phyloP scores from a whole-genome alignment of 1,140 invertebrate genomes.

The Melitaea cinxia region DNA sequence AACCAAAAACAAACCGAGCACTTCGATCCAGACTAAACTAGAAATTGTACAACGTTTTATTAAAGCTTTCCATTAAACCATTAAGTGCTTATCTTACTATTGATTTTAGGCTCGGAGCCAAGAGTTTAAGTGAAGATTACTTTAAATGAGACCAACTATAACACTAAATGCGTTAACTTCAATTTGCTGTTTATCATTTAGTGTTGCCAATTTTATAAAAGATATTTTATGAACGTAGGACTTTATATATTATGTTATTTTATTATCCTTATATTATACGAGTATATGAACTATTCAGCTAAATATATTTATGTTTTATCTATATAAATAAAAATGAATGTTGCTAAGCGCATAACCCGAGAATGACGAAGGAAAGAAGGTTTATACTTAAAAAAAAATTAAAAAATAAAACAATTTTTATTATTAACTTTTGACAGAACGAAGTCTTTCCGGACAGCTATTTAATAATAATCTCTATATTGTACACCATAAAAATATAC shows the following conservation, averaged over 20 bases:
- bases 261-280: too few relatives aligned
- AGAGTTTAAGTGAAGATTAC: slow-evolving; percentile 26
- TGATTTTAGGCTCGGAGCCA: slow-evolving; percentile 29
- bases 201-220: slow-evolving; percentile 15
- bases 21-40: background rate
- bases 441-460: too few relatives aligned
- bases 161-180: slow-evolving; percentile 19
- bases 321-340: too few relatives aligned
- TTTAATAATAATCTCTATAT: too few relatives aligned
- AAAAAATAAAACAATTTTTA: too few relatives aligned
- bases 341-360: too few relatives aligned
- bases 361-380: too few relatives aligned
- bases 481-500: too few relatives aligned
- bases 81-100: slow-evolving; percentile 32
- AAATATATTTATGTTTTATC: too few relatives aligned
- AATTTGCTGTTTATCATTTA: slow-evolving; percentile 19
- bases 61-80: slow-evolving; percentile 26
- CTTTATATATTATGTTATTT: background rate
- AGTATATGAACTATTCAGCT: too few relatives aligned
- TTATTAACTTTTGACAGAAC: too few relatives aligned
- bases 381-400: too few relatives aligned
- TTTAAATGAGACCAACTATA: slow-evolving; percentile 29
- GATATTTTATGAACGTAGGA: background rate
- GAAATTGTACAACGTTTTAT: slow-evolving; percentile 23
- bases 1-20: background rate